Conservation (phyloP, 92 coral and sea anemone genomes). For the Pocillopora grandis region DNA sequence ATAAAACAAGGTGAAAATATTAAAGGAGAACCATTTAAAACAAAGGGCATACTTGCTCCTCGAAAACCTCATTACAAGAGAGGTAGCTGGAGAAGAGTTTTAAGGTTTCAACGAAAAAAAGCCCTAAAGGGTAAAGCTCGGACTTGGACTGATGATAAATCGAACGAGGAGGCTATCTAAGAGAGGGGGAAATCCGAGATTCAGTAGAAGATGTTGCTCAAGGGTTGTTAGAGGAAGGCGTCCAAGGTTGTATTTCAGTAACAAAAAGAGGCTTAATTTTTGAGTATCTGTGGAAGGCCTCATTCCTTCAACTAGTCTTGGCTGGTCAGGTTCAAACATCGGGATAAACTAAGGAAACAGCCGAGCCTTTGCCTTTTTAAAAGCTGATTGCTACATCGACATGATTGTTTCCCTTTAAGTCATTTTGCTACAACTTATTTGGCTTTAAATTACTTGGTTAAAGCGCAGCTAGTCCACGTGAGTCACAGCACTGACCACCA, state of each 20-base stretch:
- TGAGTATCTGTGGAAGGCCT: background rate
- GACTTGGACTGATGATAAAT: conserved; percentile 14
- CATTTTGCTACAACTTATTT: too few relatives aligned
- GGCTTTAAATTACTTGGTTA: too few relatives aligned
- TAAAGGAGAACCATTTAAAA: conserved; percentile 35
- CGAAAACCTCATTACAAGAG: background rate
- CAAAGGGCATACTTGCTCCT: conserved; percentile 22
- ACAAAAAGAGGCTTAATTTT: background rate
- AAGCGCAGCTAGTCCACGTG: too few relatives aligned
- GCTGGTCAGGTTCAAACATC: conserved; percentile 1
- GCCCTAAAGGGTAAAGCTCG: background rate
- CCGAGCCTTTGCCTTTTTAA: background rate
- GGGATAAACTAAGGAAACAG: background rate
- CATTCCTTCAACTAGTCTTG: background rate
- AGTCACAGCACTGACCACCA: too few relatives aligned
- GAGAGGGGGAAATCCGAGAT: conserved; percentile 6
- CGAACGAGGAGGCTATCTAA: conserved; percentile 1
- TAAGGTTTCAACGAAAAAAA: conserved; percentile 17
- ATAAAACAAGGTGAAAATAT: conserved; percentile 12
- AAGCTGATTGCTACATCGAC: background rate
- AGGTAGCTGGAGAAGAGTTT: background rate
- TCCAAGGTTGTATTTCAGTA: background rate
- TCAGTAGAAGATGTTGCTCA: too few relatives aligned
- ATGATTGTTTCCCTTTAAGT: background rate
- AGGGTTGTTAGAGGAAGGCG: too few relatives aligned